Evolutionary conservation across 2,797 vertebrate genomes (phyloP), one percentile per base, ranked within the genome.

Genomic region (Chelmon rostratus): DNA sequence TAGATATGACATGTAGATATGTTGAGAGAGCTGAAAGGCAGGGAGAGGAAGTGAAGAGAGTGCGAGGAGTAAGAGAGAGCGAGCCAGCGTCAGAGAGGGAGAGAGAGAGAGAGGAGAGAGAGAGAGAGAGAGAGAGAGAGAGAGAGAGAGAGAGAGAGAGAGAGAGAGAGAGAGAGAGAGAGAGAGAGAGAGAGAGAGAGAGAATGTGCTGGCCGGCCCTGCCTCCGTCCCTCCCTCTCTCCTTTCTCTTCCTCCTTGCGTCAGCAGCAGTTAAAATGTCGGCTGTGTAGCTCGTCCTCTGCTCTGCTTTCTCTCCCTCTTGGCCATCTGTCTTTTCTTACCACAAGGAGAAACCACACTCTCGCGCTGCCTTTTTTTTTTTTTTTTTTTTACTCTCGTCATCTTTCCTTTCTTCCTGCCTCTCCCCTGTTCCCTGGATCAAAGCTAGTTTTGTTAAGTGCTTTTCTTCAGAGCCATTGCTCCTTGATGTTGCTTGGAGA

Each of bases 241-340:
- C 68, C 81, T 77, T 74, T 77, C 84, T 74, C 81, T 81, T 86
- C 47, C 82, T 88, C 68, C 67, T 83, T 88, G 85, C 88, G 89
- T 93, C 93, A 91, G 86, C 89, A 87, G 92, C 90, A 92, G 90
- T 92, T 92, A 94, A 94, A 93, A 94, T 94, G 93, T 94, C 93
- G 89, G 92, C 91, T 73, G 84, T 91, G 81, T 90, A 92, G 92
- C 86, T 90, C 58, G 89, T 90, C 80, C 84, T 89, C 83, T 83
- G 78, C 82, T 89, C 82, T 63, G 79, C 78, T 85, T 84, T 87
- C 78, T 85, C 77, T 89, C 67, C 73, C 79, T 88, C 73, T 85
- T 68, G 68, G 87, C 87, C 87, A 89, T 91, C 85, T 88, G 85
- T 91, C 85, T 86, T 85, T 84, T 83, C 85, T 88, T 79, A 79